Evolutionary conservation across 2,113 vertebrate genomes (phyloP), one percentile per base, ranked within the genome.

Genomic region (Nyctereutes procyonoides): DNA sequence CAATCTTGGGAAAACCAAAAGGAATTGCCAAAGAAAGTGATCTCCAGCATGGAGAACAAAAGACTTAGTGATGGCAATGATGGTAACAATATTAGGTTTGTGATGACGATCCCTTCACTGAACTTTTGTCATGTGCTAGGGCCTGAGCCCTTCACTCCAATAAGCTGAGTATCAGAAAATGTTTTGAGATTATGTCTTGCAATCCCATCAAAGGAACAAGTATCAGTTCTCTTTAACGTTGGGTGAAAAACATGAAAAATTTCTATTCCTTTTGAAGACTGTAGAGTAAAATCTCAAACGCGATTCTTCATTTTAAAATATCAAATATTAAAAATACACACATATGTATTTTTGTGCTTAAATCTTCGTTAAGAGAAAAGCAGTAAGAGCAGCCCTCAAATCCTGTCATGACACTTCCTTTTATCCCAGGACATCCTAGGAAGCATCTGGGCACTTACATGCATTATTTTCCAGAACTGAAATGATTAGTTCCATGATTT

Each of bases 191-290:
- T 19, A 16, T 9, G 48, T 32, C 48, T 5, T 16, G 2, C 26
- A 35, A 11, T 0, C 15, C 67, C 32, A 13, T 13, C 56, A 63
- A 32, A 53, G 1, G 55, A 48, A 5, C 60, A 51, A 80, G 51
- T 2, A n/a, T 20, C 35, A 2, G 55, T 53, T 62, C 17, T 79
- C 87, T 84, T 92, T 28, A 67, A 80, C 19, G 92, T 81, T 60
- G n/a, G 51, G 22, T 65, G 2, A 73, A 58, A 79, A 86, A 62
- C 14, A 87, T 8, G 15, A 43, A 87, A 24, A 82, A 51, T 0
- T 79, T 35, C 16, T 87, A 22, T 67, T 71, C 35, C 90, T 58
- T 93, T 87, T 74, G 48, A 94, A 95, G 63, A 88, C 6, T 83
- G 16, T 55, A 30, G 22, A 56, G 1, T 32, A 13, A 69, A 8